A percentile compares a stretch with the other conserved stretches of the same genome.
phyloP scores from a whole-genome alignment of 2,113 vertebrate genomes.

The Microcebus griseorufus region DNA sequence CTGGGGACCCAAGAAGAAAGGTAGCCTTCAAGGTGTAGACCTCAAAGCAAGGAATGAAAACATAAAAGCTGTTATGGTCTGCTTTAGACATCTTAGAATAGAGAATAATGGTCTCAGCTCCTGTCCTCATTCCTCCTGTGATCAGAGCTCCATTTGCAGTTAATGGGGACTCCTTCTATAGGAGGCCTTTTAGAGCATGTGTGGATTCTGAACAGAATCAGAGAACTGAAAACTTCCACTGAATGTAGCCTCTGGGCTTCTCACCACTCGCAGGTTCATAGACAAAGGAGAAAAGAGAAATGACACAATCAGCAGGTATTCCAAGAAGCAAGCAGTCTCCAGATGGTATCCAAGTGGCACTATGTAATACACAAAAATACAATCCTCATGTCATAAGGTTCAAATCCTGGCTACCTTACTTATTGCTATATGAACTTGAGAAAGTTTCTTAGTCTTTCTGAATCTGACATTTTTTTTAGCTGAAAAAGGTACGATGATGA shows the following conservation, averaged over 20 bases:
- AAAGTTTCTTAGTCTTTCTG: neutral
- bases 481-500: neutral
- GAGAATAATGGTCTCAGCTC: conserved; percentile 75
- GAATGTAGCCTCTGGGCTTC: conserved; percentile 56
- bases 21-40: conserved; percentile 72
- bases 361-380: neutral
- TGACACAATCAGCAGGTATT: conserved; percentile 28
- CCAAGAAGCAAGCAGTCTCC: conserved; percentile 28
- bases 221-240: conserved; percentile 58
- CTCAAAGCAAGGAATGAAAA: conserved; percentile 79
- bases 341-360: neutral
- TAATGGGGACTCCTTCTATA: conserved; percentile 71
- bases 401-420: neutral
- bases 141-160: conserved; percentile 76
- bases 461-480: neutral
- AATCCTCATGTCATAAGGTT: neutral
- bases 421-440: neutral
- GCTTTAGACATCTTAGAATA: conserved; percentile 79
- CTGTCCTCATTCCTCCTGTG: conserved; percentile 76
- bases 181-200: conserved; percentile 65
- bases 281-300: conserved; percentile 68
- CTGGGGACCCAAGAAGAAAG: conserved; percentile 74
- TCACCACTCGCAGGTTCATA: conserved; percentile 40
- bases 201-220: conserved; percentile 55
- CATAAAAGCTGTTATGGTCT: conserved; percentile 72